These are phyloP conservation scores for Aporrectodea caliginosa DNA, from an alignment of 1,140 invertebrate species.

Conservation along the genomic window DNA sequence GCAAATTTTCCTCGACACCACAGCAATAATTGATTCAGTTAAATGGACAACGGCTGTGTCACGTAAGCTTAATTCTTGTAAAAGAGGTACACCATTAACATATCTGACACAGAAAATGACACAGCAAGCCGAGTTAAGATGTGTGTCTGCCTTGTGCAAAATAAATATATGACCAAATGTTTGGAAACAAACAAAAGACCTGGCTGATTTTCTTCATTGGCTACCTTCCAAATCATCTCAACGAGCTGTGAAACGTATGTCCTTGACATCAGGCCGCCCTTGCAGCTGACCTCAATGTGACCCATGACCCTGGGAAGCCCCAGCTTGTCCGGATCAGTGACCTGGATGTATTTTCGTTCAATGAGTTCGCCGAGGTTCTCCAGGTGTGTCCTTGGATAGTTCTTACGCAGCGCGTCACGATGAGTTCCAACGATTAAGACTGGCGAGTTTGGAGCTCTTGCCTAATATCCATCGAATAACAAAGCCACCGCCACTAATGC, in stretches of 20 bases:
- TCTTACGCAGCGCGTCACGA: constrained; percentile 72
- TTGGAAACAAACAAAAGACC: constrained; percentile 52
- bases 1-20: no score
- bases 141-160: neutral
- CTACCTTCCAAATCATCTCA: constrained; percentile 89
- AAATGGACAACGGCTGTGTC: neutral
- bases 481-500: neutral
- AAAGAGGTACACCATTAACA: neutral
- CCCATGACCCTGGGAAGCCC: constrained; percentile 89
- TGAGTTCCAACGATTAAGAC: constrained; percentile 56
- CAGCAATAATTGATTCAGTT: no score
- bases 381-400: constrained; percentile 60
- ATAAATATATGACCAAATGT: neutral
- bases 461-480: constrained; percentile 52
- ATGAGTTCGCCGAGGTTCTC: neutral
- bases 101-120: neutral
- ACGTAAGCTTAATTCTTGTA: neutral
- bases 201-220: constrained; percentile 82
- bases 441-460: constrained; percentile 49
- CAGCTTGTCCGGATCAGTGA: constrained; percentile 91
- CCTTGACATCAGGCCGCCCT: constrained; percentile 69
- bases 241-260: constrained; percentile 77
- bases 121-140: neutral
- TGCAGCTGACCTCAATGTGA: constrained; percentile 84
- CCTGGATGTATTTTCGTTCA: constrained; percentile 72